A percentile compares a stretch with the other conserved stretches of the same genome.
These are phyloP conservation scores for Syngnathoides biaculeatus DNA, from an alignment of 2,113 vertebrate species.

Conservation along the genomic window DNA sequence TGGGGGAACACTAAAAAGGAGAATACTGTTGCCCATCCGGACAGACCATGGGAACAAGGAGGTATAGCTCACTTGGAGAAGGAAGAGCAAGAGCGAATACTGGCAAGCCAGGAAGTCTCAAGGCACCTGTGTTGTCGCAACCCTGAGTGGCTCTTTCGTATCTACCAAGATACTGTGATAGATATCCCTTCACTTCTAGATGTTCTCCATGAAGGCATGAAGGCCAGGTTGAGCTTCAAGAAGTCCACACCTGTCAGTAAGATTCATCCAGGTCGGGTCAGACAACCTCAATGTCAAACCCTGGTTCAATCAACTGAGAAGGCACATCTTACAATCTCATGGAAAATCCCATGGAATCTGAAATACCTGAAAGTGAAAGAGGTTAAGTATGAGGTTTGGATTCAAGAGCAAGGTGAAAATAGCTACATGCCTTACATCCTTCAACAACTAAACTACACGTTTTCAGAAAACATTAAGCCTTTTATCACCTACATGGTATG, in stretches of 20 bases:
- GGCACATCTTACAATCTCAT: conserved; percentile 87
- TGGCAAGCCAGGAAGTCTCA: conserved; percentile 84
- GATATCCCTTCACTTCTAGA: conserved; percentile 85
- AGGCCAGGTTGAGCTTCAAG: conserved; percentile 73
- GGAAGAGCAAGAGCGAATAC: conserved; percentile 85
- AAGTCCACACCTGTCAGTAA: conserved; percentile 75
- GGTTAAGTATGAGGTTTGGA: conserved; percentile 97
- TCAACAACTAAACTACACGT: conserved; percentile 94
- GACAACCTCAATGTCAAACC: conserved; percentile 86
- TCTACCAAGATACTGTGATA: conserved; percentile 95
- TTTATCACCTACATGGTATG: conserved; percentile 96
- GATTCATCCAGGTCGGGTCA: conserved; percentile 89
- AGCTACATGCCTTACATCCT: conserved; percentile 97
- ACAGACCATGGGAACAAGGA: conserved; percentile 93
- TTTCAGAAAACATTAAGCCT: conserved; percentile 96
- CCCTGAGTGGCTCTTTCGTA: conserved; percentile 95
- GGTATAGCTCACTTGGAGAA: conserved; percentile 87
- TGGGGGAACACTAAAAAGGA: conserved; percentile 85
- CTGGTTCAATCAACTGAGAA: conserved; percentile 83
- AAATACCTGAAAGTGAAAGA: conserved; percentile 92
- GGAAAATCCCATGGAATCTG: conserved; percentile 97
- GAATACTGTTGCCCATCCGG: conserved; percentile 82
- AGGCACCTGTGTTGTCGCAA: conserved; percentile 94
- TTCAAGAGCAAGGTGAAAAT: conserved; percentile 98
- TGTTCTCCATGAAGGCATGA: conserved; percentile 77